Evolutionary conservation across 2,888 invertebrate genomes (phyloP).

Genomic region (Iselma pallidipennis): DNA sequence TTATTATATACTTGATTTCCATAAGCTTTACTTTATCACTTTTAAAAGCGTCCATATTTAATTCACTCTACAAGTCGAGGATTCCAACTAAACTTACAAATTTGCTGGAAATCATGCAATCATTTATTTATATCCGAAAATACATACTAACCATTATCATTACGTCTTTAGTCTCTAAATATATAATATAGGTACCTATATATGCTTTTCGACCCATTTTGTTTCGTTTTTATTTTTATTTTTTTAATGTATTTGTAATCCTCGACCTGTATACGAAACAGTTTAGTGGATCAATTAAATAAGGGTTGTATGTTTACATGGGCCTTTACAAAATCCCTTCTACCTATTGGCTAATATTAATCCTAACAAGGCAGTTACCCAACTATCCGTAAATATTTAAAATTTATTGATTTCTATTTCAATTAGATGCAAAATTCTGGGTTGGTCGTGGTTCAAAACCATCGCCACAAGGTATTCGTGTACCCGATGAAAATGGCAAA

Average conservation of each 20-base stretch:
- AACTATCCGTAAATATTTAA: neutral
- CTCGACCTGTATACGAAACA: too few relatives aligned
- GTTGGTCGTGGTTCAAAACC: conserved; percentile 83
- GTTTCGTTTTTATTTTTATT: neutral
- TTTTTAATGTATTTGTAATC: neutral
- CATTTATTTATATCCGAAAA: too few relatives aligned
- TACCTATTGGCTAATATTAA: neutral
- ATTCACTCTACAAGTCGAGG: too few relatives aligned
- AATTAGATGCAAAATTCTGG: conserved; percentile 90
- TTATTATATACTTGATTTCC: too few relatives aligned
- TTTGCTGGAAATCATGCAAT: too few relatives aligned
- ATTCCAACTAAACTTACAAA: too few relatives aligned
- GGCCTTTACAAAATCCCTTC: neutral
- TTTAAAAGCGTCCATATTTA: too few relatives aligned
- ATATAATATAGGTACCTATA: too few relatives aligned
- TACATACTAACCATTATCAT: too few relatives aligned
- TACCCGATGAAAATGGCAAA: conserved; percentile 91
- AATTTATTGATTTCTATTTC: neutral
- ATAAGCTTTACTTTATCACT: too few relatives aligned
- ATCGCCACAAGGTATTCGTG: conserved; percentile 79
- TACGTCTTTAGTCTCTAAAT: too few relatives aligned
- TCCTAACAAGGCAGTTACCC: neutral
- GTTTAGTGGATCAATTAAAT: neutral
- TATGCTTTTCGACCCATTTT: too few relatives aligned
- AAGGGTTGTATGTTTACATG: neutral